Evolutionary conservation across 2,888 invertebrate genomes (phyloP).

Genomic region (Chorisops tibialis): DNA sequence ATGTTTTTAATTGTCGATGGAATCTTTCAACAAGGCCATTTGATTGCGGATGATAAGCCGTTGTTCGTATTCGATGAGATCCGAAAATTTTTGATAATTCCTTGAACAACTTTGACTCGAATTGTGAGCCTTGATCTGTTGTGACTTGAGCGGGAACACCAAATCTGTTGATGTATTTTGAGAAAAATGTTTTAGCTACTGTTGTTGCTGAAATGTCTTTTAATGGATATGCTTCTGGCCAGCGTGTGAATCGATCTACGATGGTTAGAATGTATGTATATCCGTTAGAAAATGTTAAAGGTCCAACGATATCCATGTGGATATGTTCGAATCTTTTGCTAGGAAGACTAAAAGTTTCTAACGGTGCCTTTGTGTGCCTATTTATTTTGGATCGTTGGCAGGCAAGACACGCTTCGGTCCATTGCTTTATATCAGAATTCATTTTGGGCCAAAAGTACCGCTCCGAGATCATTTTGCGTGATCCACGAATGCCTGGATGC

Average conservation of each 20-base stretch:
- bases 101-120: neutral
- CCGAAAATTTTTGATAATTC: conserved; percentile 36
- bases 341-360: too few relatives aligned
- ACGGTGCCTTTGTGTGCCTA: neutral
- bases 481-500: neutral
- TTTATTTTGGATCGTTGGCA: neutral
- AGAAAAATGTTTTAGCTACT: neutral
- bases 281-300: too few relatives aligned
- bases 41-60: conserved; percentile 42
- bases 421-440: neutral
- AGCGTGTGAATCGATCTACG: too few relatives aligned
- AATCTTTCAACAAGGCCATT: conserved; percentile 47
- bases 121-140: conserved; percentile 1
- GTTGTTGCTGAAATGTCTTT: neutral
- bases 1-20: conserved; percentile 45
- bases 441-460: too few relatives aligned
- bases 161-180: neutral
- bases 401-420: neutral
- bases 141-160: neutral
- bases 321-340: too few relatives aligned
- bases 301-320: too few relatives aligned
- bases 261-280: too few relatives aligned
- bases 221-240: neutral
- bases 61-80: conserved; percentile 37
- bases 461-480: neutral